These are phyloP conservation scores for Drosophila miranda DNA, from an alignment of 1,140 invertebrate genomes.

Conservation along the genomic window DNA sequence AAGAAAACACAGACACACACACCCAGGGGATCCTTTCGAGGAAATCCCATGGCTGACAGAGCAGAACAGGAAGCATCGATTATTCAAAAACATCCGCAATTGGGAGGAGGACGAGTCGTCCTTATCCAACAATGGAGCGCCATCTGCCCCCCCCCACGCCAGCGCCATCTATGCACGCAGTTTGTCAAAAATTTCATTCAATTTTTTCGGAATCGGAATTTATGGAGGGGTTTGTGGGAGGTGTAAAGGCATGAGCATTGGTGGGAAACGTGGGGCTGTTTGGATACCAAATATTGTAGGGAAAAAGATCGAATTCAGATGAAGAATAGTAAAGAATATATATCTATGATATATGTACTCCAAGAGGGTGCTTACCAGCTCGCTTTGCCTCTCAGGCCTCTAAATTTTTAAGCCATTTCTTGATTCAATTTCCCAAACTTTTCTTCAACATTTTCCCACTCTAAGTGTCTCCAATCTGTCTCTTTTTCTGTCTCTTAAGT, in stretches of 20 bases:
- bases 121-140: conserved; percentile 69
- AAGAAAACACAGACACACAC: conserved; percentile 30
- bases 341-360: too few species aligned
- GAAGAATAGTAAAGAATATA: too few species aligned
- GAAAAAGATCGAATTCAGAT: too few species aligned
- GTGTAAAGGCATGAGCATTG: conserved; percentile 13
- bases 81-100: conserved; percentile 80
- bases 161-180: conserved; percentile 59
- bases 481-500: too few species aligned
- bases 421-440: too few species aligned
- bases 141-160: conserved; percentile 41
- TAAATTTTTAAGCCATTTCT: too few species aligned
- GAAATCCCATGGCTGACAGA: conserved; percentile 1
- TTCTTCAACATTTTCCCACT: too few species aligned
- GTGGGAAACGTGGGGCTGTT: too few species aligned
- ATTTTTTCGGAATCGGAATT: conserved; percentile 23
- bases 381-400: too few species aligned
- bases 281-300: too few species aligned
- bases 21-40: not conserved
- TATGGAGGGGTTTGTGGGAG: conserved; percentile 15
- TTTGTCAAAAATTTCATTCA: conserved; percentile 65
- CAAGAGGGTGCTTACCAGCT: too few species aligned
- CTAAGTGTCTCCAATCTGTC: too few species aligned
- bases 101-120: conserved; percentile 25
- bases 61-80: conserved; percentile 71